Base-by-base conservation (phyloP, 2,888 invertebrate species). In the Eubasilissa splendida region DNA sequence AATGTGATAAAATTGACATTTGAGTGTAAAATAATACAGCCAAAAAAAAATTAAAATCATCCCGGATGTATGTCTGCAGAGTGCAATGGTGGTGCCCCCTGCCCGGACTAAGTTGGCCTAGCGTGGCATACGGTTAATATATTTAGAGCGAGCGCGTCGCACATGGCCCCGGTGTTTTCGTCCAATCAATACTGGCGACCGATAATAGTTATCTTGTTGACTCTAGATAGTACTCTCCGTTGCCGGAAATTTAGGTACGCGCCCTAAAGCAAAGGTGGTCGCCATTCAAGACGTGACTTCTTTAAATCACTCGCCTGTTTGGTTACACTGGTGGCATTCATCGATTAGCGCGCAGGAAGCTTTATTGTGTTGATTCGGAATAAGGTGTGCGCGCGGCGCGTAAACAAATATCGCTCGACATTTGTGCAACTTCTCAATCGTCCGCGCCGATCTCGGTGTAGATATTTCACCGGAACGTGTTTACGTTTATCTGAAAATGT, bases 131-230 rank as follows among this genome's bases (percentile, higher is more conserved):
- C 22, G 71, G 54, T 53, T 33, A 1, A 33, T 73, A 73, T 73
- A 58, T 73, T 42, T 73, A 73, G 58, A 22, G 22, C n/a, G 2
- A 68, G 58, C 12, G 42, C 65, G 12, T 50, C 12, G 33, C 54
- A 73, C 71, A 56, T 56, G 56, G 71, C 71, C 71, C 71, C 71
- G 33, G 71, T 58, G 71, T 33, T 50, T 42, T 14, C 31, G 71
- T 22, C 56, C 56, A 73, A 73, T 73, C 71, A 73, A 73, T 73
- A 73, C 71, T 33, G 71, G 12, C 56, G 11, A 73, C 71, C 56
- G 71, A 56, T 73, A 52, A 73, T 33, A 58, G 33, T n/a, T 73
- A 73, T 73, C 71, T 73, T 73, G 71, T 73, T 73, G 71, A 73
- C 71, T 56, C 31, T 5, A 56, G 71, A 73, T 73, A 73, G 31